These are phyloP conservation scores for Sarcophaga subvicina DNA, from an alignment of 2,888 invertebrate genomes.

Conservation along the genomic window DNA sequence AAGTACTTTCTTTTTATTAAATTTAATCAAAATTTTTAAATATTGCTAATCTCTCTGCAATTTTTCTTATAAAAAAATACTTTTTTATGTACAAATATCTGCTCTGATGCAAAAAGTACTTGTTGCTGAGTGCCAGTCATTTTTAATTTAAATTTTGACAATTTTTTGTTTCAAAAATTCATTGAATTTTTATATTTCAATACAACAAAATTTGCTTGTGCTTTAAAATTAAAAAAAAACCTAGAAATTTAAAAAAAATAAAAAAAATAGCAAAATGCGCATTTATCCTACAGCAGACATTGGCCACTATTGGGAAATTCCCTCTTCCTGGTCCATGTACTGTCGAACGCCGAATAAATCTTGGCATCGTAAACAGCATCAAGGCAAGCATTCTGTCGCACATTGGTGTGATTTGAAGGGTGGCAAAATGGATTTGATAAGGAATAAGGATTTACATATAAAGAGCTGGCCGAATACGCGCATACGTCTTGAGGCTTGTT, in stretches of 20 bases:
- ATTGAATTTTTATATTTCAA: neutral
- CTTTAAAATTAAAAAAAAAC: neutral
- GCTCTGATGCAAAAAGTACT: too few relatives aligned
- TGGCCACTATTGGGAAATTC: constrained; percentile 72
- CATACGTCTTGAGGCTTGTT: constrained; percentile 74
- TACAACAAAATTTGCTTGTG: neutral
- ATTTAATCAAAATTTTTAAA: too few relatives aligned
- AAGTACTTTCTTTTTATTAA: too few relatives aligned
- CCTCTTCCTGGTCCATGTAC: constrained; percentile 72
- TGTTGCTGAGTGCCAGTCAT: too few relatives aligned
- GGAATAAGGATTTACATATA: constrained; percentile 72
- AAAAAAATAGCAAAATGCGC: constrained; percentile 70
- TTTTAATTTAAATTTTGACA: neutral
- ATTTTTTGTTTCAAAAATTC: neutral
- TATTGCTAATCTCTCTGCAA: too few relatives aligned
- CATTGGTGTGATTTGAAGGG: constrained; percentile 76
- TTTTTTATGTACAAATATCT: too few relatives aligned
- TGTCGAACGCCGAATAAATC: constrained; percentile 70
- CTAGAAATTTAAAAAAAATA: neutral
- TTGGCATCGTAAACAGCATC: constrained; percentile 72
- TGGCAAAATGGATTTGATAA: constrained; percentile 65
- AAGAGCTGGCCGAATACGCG: constrained; percentile 70
- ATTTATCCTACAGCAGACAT: constrained; percentile 72
- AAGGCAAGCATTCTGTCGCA: constrained; percentile 64
- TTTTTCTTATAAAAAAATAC: too few relatives aligned